Percentiles rank a stretch among this genome's conserved stretches.
phyloP scores from a whole-genome alignment of 2,113 vertebrate genomes.

The Edolisoma coerulescens region DNA sequence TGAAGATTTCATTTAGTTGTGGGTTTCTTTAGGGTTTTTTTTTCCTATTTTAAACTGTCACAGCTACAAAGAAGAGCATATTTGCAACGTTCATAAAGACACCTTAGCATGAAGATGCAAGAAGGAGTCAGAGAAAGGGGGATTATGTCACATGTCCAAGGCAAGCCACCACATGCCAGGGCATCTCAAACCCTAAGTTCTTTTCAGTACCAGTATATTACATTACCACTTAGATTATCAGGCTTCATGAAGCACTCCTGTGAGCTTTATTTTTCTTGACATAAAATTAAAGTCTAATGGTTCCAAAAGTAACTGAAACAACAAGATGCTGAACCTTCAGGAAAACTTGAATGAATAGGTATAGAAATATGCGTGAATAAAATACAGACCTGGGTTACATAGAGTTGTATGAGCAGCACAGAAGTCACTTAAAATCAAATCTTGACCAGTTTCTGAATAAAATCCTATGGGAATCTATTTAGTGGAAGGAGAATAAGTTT shows the following conservation, averaged over 20 bases:
- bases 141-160: not conserved
- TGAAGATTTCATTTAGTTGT: fast-evolving
- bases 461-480: not conserved
- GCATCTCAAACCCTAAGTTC: not conserved
- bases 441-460: not conserved
- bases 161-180: not conserved
- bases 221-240: not conserved
- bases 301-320: not conserved
- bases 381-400: not conserved
- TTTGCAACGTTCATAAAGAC: not conserved
- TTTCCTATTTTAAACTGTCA: not conserved
- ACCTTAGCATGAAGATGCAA: not conserved
- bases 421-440: not conserved
- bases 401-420: not conserved
- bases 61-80: not conserved
- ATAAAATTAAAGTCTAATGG: not conserved
- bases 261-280: not conserved
- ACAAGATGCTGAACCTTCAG: not conserved
- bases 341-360: not conserved
- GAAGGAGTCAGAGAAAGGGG: not conserved
- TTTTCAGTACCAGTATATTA: not conserved
- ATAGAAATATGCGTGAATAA: not conserved
- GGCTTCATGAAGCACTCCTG: not conserved
- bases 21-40: not conserved
- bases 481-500: not conserved